Percentiles rank a stretch among this genome's conserved stretches.
These are phyloP conservation scores for Azemiops feae DNA, from an alignment of 2,113 vertebrate genomes.

Conservation along the genomic window DNA sequence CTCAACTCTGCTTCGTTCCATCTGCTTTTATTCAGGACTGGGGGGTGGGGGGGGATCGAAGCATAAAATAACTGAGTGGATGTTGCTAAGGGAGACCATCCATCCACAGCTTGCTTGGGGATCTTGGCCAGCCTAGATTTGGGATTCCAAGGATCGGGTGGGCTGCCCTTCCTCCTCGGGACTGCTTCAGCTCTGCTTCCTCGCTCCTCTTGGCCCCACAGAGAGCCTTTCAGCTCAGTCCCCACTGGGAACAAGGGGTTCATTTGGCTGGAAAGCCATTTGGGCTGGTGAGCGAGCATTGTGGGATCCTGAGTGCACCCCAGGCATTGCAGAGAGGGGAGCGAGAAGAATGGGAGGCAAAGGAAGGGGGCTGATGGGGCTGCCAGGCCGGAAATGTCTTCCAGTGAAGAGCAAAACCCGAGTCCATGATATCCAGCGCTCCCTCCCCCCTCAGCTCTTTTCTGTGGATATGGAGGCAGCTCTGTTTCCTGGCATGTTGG, in stretches of 20 bases:
- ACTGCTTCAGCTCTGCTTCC: background rate
- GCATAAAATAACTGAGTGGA: background rate
- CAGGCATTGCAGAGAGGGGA: background rate
- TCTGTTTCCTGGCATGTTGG: background rate
- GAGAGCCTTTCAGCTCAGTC: background rate
- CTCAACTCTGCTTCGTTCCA: background rate
- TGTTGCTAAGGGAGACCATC: background rate
- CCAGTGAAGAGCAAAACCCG: background rate
- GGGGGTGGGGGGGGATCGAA: background rate
- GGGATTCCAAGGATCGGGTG: background rate
- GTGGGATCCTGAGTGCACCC: slow-evolving; percentile 6
- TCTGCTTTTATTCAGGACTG: background rate
- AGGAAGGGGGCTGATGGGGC: background rate
- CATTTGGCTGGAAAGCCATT: background rate
- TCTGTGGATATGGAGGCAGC: background rate
- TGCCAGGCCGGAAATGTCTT: background rate
- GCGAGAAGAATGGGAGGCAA: background rate
- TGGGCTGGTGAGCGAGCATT: background rate
- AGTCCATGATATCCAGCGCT: background rate
- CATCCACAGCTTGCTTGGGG: background rate
- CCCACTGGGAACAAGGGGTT: background rate
- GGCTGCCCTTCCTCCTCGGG: background rate
- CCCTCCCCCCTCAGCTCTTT: background rate
- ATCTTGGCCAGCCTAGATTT: background rate
- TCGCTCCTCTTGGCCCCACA: background rate